These are phyloP conservation scores for Sakesphorus luctuosus DNA, from an alignment of 2,113 vertebrate species.

Conservation along the genomic window DNA sequence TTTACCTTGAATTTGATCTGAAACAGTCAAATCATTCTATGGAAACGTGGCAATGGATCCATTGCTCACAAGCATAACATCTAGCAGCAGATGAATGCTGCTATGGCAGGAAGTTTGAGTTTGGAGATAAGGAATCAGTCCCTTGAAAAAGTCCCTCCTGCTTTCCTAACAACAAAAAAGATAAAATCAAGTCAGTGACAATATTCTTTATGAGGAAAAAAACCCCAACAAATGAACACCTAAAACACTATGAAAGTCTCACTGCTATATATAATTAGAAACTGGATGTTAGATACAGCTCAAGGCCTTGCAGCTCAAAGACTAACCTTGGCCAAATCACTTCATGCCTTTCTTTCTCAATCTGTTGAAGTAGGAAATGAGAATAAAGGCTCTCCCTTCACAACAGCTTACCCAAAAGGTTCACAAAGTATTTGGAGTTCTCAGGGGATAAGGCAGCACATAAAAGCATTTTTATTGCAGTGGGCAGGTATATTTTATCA, in stretches of 20 bases:
- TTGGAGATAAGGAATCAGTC: not conserved
- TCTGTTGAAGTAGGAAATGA: not conserved
- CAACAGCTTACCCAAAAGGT: not conserved
- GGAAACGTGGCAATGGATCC: not conserved
- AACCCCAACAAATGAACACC: not conserved
- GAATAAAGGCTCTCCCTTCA: not conserved
- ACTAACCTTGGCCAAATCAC: not conserved
- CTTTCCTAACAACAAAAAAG: not conserved
- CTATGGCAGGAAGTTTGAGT: not conserved
- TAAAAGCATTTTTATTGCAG: conserved; percentile 31
- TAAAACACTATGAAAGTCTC: not conserved
- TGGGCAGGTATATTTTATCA: not conserved
- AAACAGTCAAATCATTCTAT: not conserved
- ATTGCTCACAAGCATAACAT: not conserved
- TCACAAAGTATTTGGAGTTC: not conserved
- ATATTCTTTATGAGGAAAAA: not conserved
- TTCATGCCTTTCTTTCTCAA: not conserved
- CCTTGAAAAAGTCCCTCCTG: not conserved
- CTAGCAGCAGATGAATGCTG: not conserved
- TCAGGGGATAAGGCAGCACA: not conserved
- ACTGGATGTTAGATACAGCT: not conserved
- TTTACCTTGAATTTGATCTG: not conserved
- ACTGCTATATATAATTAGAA: not conserved
- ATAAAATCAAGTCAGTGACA: not conserved
- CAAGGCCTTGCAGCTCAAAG: not conserved